Conservation (phyloP, 2,797 vertebrate species). For the Somateria mollissima region DNA sequence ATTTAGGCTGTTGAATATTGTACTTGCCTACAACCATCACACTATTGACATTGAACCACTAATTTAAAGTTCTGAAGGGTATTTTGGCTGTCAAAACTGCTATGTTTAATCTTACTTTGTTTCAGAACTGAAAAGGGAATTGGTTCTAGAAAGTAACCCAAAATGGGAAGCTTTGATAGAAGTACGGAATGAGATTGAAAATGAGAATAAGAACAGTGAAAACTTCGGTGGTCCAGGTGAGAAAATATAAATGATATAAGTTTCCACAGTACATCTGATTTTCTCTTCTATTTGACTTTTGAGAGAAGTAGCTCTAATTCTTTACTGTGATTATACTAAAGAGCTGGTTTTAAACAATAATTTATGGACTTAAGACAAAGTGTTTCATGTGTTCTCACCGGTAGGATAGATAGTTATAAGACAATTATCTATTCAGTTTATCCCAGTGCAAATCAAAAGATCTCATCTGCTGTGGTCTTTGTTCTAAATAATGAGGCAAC, state of each 20-base stretch:
- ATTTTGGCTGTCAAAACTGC: background rate
- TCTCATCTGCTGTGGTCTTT: no score
- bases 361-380: background rate
- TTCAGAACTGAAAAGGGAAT: conserved; percentile 85
- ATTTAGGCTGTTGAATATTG: background rate
- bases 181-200: conserved; percentile 93
- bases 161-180: conserved; percentile 95
- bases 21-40: background rate
- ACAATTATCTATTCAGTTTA: no score
- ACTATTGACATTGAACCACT: background rate
- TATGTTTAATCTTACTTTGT: conserved; percentile 25
- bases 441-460: no score
- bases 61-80: conserved; percentile 13
- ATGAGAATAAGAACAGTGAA: conserved; percentile 87
- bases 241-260: background rate
- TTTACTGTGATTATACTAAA: background rate
- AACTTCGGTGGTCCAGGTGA: conserved; percentile 84
- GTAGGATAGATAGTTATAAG: no score
- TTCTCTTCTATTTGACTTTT: background rate
- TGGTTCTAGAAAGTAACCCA: conserved; percentile 92
- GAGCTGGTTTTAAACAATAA: background rate
- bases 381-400: background rate
- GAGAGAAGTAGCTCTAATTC: background rate
- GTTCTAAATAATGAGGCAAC: no score
- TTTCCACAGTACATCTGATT: no score